phyloP scores from a whole-genome alignment of 2,797 vertebrate genomes.

The Clarias pachynema region DNA sequence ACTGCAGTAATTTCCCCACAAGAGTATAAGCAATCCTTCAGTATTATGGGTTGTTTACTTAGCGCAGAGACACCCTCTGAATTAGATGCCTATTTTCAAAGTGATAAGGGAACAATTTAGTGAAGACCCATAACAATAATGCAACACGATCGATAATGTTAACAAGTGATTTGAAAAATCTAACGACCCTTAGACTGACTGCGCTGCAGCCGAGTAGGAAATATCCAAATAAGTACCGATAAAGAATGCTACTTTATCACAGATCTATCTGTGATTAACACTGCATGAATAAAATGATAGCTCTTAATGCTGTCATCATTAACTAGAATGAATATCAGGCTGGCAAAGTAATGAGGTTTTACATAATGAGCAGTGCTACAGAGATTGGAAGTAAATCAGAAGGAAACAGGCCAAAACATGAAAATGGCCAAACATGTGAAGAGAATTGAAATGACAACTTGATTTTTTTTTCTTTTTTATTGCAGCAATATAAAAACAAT shows the following conservation, averaged over 20 bases:
- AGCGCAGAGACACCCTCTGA: constrained; percentile 20
- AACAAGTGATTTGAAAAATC: constrained; percentile 57
- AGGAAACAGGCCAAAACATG: constrained; percentile 12
- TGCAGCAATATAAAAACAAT: not conserved
- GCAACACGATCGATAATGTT: constrained; percentile 41
- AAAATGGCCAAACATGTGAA: not conserved
- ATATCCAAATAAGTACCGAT: constrained; percentile 61
- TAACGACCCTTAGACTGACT: constrained; percentile 56
- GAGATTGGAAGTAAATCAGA: constrained; percentile 17
- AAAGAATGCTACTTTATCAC: constrained; percentile 69
- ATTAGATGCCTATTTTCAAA: constrained; percentile 39
- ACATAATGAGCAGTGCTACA: constrained; percentile 24
- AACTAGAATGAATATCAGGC: constrained; percentile 28
- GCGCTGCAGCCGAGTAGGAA: constrained; percentile 47
- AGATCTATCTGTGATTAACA: constrained; percentile 53
- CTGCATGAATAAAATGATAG: constrained; percentile 28
- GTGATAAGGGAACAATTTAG: constrained; percentile 40
- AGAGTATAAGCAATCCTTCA: constrained; percentile 32
- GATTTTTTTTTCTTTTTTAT: not conserved
- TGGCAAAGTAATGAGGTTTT: constrained; percentile 29
- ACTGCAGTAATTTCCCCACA: constrained; percentile 29
- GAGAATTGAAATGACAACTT: not conserved
- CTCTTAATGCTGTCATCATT: constrained; percentile 34
- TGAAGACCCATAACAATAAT: constrained; percentile 46
- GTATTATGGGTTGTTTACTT: constrained; percentile 37